Base-by-base conservation (phyloP, 1,140 invertebrate genomes). In the Drosophila jambulina region DNA sequence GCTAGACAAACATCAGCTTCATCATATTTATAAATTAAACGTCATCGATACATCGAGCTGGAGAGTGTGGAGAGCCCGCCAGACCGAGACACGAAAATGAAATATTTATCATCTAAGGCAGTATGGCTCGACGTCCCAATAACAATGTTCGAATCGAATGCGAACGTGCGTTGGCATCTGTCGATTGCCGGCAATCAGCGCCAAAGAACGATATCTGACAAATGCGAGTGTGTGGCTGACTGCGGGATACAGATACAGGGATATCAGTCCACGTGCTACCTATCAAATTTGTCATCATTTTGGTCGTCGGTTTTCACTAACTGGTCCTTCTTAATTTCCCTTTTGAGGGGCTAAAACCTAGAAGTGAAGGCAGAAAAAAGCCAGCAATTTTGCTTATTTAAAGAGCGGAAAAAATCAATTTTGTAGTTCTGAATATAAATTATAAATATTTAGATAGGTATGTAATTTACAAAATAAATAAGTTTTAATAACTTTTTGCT, bases 11-110 rank as follows among this genome's bases (percentile, higher is more conserved):
- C 71, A 79, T 76, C 65, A 81, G 80, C 85, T 90, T 90, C 78
- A 90, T 90, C 87, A 90, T 85, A 84, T 75, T 84, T 74, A 74
- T 79, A 79, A 75, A 90, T 90, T 88, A 88, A 88, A 84, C 85
- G 75, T 81, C 85, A 90, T 85, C 85, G 78, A 90, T 90, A 85
- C 80, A 43, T 17, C 10, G 38, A 19, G 12, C 27, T 32, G 59
- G 29, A 45, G 64, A 46, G 71, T 48, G 65, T 54, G 75, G 36
- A 70, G 59, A 56, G 51, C 38, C 63, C 45, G 46, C 58, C 64
- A 75, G 72, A 80, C 65, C 82, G 64, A 64, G 64, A 62, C 42
- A 74, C 57, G 75, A 82, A 83, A 78, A 75, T 82, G 65, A 82
- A 86, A 87, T 87, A 87, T 87, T 82, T 87, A 87, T 87, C 77